These are phyloP conservation scores for Pituophis catenifer DNA, from an alignment of 2,113 vertebrate genomes.

Conservation along the genomic window DNA sequence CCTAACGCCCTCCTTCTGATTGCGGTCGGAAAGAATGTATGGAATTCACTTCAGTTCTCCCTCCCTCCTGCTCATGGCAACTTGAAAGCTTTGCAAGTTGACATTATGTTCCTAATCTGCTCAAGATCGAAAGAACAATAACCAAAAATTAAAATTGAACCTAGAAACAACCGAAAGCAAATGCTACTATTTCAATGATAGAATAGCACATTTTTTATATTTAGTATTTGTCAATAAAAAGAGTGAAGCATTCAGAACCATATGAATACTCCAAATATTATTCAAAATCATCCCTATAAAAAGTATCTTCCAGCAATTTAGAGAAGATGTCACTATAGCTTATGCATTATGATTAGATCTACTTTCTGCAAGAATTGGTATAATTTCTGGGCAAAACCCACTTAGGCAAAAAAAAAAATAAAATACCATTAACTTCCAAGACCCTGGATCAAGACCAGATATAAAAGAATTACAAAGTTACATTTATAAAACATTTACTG, in stretches of 20 bases:
- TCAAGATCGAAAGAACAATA: not conserved
- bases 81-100: too few relatives aligned
- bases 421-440: not conserved
- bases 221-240: not conserved
- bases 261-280: not conserved
- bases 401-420: not conserved
- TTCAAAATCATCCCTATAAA: not conserved
- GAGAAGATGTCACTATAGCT: not conserved
- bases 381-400: not conserved
- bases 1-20: too few relatives aligned
- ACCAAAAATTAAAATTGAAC: not conserved
- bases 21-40: too few relatives aligned
- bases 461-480: not conserved
- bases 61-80: too few relatives aligned
- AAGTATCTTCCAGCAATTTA: not conserved
- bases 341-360: not conserved
- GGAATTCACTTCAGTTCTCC: too few relatives aligned
- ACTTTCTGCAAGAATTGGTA: not conserved
- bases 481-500: not conserved
- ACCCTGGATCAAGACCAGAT: not conserved
- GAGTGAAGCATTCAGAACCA: not conserved
- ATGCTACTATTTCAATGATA: not conserved
- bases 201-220: not conserved
- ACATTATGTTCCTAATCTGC: too few relatives aligned
- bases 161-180: not conserved